These are phyloP conservation scores for Ectropis grisescens DNA, from an alignment of 1,140 invertebrate species.

Conservation along the genomic window DNA sequence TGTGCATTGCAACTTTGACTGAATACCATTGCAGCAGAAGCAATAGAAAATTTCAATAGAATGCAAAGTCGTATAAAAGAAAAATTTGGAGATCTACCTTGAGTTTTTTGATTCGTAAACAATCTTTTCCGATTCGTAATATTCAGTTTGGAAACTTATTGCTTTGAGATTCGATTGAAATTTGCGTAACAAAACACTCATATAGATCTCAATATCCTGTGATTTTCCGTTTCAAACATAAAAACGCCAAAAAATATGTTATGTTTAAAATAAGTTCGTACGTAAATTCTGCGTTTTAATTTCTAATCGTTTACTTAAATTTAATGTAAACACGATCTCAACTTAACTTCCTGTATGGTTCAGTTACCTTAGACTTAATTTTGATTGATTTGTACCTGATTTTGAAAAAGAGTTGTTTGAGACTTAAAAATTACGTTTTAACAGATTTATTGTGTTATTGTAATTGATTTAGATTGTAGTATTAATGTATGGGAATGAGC, in stretches of 20 bases:
- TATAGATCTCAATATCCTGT: no score
- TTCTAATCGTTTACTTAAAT: slow-evolving; percentile 16
- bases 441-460: slow-evolving; percentile 55
- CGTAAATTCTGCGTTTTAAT: slow-evolving; percentile 20
- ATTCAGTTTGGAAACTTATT: no score
- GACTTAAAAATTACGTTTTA: slow-evolving; percentile 59
- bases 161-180: no score
- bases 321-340: slow-evolving; percentile 46
- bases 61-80: no score
- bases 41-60: no score
- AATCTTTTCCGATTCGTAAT: no score
- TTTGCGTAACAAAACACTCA: no score
- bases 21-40: no score
- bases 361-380: slow-evolving; percentile 65
- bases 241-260: slow-evolving; percentile 54
- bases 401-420: slow-evolving; percentile 51
- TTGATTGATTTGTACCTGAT: slow-evolving; percentile 66
- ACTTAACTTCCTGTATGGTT: slow-evolving; percentile 47
- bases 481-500: slow-evolving; percentile 47
- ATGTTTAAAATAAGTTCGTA: slow-evolving; percentile 25
- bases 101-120: no score
- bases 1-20: no score
- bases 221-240: slow-evolving; percentile 50
- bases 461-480: slow-evolving; percentile 34
- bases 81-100: no score